Evolutionary conservation across 2,888 invertebrate species (phyloP), one percentile per base, ranked within the genome.

Genomic region (Caenorhabditis drosophilae): DNA sequence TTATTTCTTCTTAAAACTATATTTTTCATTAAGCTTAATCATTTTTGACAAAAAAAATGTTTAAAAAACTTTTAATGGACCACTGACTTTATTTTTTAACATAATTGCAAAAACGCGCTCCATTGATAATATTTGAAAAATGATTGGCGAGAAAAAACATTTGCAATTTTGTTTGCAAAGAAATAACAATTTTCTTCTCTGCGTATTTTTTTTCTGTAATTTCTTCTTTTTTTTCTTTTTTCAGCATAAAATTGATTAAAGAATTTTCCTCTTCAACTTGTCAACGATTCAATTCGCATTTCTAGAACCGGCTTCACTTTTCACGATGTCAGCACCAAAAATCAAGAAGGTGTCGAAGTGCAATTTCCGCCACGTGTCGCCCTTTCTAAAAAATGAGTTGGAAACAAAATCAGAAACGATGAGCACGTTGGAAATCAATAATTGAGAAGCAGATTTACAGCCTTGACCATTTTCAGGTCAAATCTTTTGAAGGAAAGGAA

Each of bases 321-420:
- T 25, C 63, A 58, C 12, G 63, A 63, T 36, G 63, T 63, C n/a
- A 25, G 52, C 1, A 56, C 57, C 23, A 62, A 62, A 40, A 52
- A 48, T 22, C 62, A 62, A 44, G 52, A 52, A 15, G 62, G 56
- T 18, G 52, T 47, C 15, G 62, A 62, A 4, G 53, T 62, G n/a
- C 51, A 57, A 0, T 53, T 57, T 11, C 62, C 62, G 42, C 56
- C 56, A 18, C 18, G 56, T n/a, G 62, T 62, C 7, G 31, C 45
- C 0, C 48, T 49, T 2, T n/a, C 44, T 62, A 34, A 62, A 62
- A 48, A 52, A 47, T 4, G 50, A 25, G 1, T 53, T 57, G 44
- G 31, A 31, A 12, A 31, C 47, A 44, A 20, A 55, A 62, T 38
- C 56, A 57, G 40, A 50, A 48, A 16, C 16, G 48, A 31, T 40